phyloP scores from a whole-genome alignment of 2,888 invertebrate species.

The Trachelus stipa region DNA sequence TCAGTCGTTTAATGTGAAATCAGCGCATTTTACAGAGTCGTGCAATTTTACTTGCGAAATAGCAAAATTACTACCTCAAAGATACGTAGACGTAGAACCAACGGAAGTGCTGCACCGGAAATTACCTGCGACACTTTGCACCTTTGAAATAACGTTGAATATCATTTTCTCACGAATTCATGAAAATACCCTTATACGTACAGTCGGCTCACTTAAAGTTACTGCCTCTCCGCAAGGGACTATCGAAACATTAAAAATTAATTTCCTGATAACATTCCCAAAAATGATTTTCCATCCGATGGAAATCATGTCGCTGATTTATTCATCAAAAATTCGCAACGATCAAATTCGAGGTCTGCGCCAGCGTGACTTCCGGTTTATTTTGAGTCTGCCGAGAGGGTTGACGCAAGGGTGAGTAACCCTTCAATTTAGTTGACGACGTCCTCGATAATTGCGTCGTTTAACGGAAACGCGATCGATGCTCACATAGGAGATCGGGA shows the following conservation, averaged over 20 bases:
- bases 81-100: background rate
- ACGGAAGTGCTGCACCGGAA: too few species aligned
- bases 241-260: background rate
- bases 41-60: background rate
- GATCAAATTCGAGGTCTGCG: background rate
- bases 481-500: constrained; percentile 24
- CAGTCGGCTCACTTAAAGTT: background rate
- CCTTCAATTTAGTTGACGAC: background rate
- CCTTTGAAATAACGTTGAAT: background rate
- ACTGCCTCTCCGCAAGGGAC: background rate
- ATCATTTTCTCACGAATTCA: background rate
- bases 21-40: background rate
- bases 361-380: background rate
- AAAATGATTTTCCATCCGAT: background rate
- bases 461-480: constrained; percentile 31
- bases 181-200: background rate
- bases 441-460: constrained; percentile 32
- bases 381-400: background rate
- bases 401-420: background rate
- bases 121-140: background rate
- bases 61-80: background rate
- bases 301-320: background rate
- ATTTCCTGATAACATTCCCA: background rate
- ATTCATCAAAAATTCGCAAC: background rate
- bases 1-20: background rate